phyloP scores from a whole-genome alignment of 2,113 vertebrate genomes.

The Eurypyga helias region DNA sequence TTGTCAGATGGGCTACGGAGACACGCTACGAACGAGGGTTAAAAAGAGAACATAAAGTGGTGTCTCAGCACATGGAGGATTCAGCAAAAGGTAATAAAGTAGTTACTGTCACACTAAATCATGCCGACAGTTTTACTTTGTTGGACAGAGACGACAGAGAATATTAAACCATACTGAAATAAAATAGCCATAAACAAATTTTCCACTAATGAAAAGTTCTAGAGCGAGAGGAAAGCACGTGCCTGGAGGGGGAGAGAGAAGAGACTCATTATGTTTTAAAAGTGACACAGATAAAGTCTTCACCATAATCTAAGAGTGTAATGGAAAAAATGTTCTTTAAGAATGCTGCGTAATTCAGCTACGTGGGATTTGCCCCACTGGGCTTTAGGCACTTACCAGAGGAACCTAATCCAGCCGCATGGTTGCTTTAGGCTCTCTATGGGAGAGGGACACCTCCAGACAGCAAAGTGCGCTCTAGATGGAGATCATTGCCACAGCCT shows the following conservation, averaged over 20 bases:
- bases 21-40: fast-evolving
- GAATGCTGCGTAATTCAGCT: neutral
- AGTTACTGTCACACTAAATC: neutral
- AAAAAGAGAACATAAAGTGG: neutral
- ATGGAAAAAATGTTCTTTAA: neutral
- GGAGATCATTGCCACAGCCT: neutral
- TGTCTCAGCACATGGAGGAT: neutral
- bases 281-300: neutral
- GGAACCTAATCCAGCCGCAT: neutral
- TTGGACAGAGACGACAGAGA: neutral
- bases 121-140: neutral
- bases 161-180: neutral
- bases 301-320: neutral
- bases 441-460: neutral
- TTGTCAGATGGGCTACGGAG: fast-evolving
- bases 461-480: fast-evolving
- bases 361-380: fast-evolving
- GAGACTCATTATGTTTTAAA: neutral
- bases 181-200: neutral
- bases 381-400: neutral
- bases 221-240: neutral
- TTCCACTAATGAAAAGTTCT: neutral
- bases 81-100: neutral
- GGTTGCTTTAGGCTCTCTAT: neutral
- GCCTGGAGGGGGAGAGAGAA: neutral